Conservation (phyloP, 2,888 invertebrate species). For the Cheilosia scutellata region DNA sequence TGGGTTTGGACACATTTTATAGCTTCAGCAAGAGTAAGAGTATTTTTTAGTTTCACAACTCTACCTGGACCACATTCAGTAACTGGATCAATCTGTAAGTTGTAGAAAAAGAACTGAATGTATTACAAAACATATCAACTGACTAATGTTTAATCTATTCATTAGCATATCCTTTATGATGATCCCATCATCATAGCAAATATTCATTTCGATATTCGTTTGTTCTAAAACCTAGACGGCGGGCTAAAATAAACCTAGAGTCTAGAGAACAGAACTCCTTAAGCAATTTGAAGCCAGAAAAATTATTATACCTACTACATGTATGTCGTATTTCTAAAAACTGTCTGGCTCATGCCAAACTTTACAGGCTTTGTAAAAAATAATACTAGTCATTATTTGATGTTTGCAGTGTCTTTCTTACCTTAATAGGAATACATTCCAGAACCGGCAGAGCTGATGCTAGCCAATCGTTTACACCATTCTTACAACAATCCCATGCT, state of each 20-base stretch:
- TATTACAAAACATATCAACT: neutral
- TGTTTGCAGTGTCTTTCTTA: neutral
- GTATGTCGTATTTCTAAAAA: no score
- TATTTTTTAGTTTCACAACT: conserved; percentile 83
- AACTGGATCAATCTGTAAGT: conserved; percentile 58
- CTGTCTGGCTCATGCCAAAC: no score
- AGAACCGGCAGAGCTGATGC: conserved; percentile 84
- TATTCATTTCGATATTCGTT: no score
- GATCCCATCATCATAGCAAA: no score
- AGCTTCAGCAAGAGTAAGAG: conserved; percentile 86
- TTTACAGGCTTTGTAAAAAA: no score
- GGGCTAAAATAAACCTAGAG: no score
- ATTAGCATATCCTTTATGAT: no score
- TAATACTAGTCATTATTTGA: neutral
- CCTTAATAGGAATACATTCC: conserved; percentile 79
- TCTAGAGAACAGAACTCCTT: no score
- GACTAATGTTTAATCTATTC: no score
- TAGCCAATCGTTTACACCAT: conserved; percentile 98
- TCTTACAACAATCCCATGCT: conserved; percentile 92
- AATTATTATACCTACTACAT: no score
- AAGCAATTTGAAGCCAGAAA: no score
- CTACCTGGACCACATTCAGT: conserved; percentile 86
- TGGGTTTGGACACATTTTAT: conserved; percentile 88
- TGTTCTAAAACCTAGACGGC: no score
- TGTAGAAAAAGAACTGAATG: neutral